A percentile compares a stretch with the other conserved stretches of the same genome.
phyloP scores from a whole-genome alignment of 2,888 invertebrate genomes.

The Liodrosophila aerea region DNA sequence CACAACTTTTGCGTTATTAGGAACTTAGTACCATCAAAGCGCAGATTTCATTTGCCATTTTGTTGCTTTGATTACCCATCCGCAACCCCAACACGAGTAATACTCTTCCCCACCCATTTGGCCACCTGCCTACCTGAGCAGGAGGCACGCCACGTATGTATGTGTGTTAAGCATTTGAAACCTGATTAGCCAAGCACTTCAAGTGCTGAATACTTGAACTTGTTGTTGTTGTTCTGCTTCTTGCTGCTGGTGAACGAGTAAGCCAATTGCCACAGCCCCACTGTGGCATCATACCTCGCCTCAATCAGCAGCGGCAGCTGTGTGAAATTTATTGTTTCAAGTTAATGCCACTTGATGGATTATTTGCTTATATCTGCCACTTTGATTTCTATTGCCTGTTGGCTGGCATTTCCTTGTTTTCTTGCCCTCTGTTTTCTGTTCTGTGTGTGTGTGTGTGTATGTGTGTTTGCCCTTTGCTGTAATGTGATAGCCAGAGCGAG shows the following conservation, averaged over 20 bases:
- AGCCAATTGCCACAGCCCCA: slow-evolving; percentile 43
- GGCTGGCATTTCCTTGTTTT: slow-evolving; percentile 8
- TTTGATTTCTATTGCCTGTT: slow-evolving; percentile 45
- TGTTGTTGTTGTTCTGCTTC: neutral
- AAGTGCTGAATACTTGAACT: slow-evolving; percentile 51
- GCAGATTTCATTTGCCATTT: slow-evolving; percentile 32
- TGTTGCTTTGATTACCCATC: slow-evolving; percentile 63
- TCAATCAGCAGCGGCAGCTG: slow-evolving; percentile 39
- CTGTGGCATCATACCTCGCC: neutral
- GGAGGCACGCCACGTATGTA: slow-evolving; percentile 13
- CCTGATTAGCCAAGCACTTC: slow-evolving; percentile 76
- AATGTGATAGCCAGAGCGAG: slow-evolving; percentile 44
- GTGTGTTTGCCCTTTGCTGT: slow-evolving; percentile 20
- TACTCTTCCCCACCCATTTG: neutral
- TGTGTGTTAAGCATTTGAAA: slow-evolving; percentile 65
- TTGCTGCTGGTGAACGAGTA: slow-evolving; percentile 21
- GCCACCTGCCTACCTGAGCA: slow-evolving; percentile 3
- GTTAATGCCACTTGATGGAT: slow-evolving; percentile 79
- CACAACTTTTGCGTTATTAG: slow-evolving; percentile 25
- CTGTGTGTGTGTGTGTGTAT: neutral
- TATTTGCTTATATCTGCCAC: slow-evolving; percentile 67
- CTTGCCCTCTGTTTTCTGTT: neutral
- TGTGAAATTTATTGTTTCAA: slow-evolving; percentile 78
- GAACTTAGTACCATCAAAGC: slow-evolving; percentile 51
- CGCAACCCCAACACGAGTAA: slow-evolving; percentile 25